Percentiles rank a stretch among this genome's conserved stretches.
Evolutionary conservation across 2,888 invertebrate genomes (phyloP).

Genomic region (Cosmia pyralina): DNA sequence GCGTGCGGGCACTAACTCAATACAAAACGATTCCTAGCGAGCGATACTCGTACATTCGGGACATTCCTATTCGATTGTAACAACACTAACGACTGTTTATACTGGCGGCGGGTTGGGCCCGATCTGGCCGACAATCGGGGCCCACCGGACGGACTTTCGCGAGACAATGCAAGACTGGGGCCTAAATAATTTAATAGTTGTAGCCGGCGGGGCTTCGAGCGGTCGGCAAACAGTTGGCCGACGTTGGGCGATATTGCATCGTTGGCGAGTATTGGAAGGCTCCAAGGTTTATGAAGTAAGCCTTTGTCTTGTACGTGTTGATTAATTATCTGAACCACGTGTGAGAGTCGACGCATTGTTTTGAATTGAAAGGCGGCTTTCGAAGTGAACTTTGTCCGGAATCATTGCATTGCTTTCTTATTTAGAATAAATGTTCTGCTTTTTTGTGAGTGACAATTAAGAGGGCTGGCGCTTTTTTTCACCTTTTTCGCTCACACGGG

Average conservation of each 20-base stretch:
- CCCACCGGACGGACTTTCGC: conserved; percentile 79
- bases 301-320: conserved; percentile 60
- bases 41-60: conserved; percentile 82
- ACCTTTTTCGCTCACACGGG: too few relatives aligned
- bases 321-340: conserved; percentile 59
- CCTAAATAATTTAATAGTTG: conserved; percentile 89
- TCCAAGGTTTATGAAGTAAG: conserved; percentile 62
- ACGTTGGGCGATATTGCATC: conserved; percentile 61
- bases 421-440: conserved; percentile 1
- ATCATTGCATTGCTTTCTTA: conserved; percentile 27
- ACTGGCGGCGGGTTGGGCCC: conserved; percentile 76
- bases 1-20: conserved; percentile 83
- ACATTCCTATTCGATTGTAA: conserved; percentile 77
- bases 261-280: conserved; percentile 50
- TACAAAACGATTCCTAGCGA: conserved; percentile 83
- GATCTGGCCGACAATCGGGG: conserved; percentile 70
- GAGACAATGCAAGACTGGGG: conserved; percentile 86
- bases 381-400: conserved; percentile 13
- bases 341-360: conserved; percentile 47
- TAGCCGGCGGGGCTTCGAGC: conserved; percentile 77
- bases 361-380: conserved; percentile 42
- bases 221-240: conserved; percentile 79
- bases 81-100: conserved; percentile 87
- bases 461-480: too few relatives aligned
- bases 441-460: not conserved